phyloP scores from a whole-genome alignment of 2,113 vertebrate species.

The Phyllostomus hastatus region DNA sequence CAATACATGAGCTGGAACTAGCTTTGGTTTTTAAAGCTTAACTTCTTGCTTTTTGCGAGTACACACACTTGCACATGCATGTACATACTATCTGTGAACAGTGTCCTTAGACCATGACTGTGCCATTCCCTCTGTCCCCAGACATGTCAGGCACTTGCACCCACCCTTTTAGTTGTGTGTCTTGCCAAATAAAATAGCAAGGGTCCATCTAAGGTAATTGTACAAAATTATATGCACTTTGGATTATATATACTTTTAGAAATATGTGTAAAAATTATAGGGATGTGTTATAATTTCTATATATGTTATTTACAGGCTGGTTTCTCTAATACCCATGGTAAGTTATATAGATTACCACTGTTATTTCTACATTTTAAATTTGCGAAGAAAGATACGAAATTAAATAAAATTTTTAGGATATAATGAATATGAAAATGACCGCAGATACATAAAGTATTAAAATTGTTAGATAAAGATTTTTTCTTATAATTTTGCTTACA shows the following conservation, averaged over 20 bases:
- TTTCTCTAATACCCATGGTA: not conserved
- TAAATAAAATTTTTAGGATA: not conserved
- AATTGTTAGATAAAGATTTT: not conserved
- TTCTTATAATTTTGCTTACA: constrained; percentile 10
- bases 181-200: constrained; percentile 35
- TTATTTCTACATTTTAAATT: not conserved
- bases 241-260: not conserved
- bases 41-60: not conserved
- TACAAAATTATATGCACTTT: not conserved
- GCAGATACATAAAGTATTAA: not conserved
- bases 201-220: not conserved
- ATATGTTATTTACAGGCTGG: not conserved
- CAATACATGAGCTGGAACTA: not conserved
- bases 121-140: not conserved
- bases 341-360: not conserved
- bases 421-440: not conserved
- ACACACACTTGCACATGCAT: not conserved
- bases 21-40: not conserved
- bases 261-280: constrained; percentile 4
- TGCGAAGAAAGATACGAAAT: not conserved
- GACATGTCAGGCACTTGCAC: not conserved
- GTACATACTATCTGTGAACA: not conserved
- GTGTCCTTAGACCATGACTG: not conserved
- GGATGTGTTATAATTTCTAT: not conserved
- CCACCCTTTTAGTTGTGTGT: not conserved